Conservation (phyloP, 2,113 vertebrate species). For the Crotalus helleri region DNA sequence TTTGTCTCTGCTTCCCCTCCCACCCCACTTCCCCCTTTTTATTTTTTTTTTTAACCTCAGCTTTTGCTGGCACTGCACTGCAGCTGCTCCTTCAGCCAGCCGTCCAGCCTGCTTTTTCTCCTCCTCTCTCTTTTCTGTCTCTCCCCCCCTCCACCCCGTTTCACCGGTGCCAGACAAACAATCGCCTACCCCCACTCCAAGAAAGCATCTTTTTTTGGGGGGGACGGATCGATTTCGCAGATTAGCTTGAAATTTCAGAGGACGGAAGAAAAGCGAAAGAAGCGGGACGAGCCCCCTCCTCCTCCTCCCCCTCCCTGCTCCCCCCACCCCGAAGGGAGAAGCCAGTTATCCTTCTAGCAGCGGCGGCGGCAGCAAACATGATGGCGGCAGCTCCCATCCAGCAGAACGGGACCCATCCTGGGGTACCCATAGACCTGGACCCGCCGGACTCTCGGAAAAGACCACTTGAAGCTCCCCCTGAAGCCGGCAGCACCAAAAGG, state of each 20-base stretch:
- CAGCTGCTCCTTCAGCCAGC: constrained; percentile 70
- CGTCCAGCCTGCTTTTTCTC: constrained; percentile 68
- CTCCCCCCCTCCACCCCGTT: constrained; percentile 56
- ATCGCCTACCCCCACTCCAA: constrained; percentile 3
- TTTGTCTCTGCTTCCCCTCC: constrained; percentile 8
- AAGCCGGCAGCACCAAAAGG: constrained; percentile 83
- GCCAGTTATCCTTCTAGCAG: constrained; percentile 62
- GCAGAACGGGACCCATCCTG: constrained; percentile 81
- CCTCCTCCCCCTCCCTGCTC: constrained; percentile 25
- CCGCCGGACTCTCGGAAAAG: constrained; percentile 80
- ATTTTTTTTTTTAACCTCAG: background rate
- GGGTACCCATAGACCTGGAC: constrained; percentile 80
- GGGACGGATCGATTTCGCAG: constrained; percentile 3
- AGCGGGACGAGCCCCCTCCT: constrained; percentile 53
- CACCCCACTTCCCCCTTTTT: constrained; percentile 10
- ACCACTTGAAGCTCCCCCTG: constrained; percentile 79
- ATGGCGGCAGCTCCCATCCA: constrained; percentile 83
- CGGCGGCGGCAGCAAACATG: constrained; percentile 77
- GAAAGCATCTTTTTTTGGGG: background rate
- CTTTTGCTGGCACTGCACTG: constrained; percentile 69
- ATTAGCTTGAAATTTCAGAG: constrained; percentile 40
- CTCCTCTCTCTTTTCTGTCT: constrained; percentile 57
- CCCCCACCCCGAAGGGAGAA: constrained; percentile 60
- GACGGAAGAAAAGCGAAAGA: constrained; percentile 31
- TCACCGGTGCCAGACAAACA: constrained; percentile 53